These are phyloP conservation scores for Porites rus DNA, from an alignment of 92 coral and sea anemone genomes.

Conservation along the genomic window DNA sequence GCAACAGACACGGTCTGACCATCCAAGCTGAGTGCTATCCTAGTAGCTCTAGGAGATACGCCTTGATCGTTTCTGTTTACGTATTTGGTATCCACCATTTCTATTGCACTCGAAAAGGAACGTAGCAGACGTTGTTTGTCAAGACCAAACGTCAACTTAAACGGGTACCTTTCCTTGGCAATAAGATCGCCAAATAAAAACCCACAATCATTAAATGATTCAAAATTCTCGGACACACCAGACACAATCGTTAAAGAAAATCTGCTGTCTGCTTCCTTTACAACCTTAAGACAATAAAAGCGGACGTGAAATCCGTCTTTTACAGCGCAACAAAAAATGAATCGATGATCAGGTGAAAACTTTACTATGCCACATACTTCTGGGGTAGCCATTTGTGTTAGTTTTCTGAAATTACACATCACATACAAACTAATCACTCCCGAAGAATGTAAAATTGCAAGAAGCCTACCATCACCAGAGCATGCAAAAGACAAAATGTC, in stretches of 20 bases:
- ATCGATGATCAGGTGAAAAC: background rate
- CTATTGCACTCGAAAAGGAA: background rate
- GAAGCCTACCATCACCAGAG: conserved; percentile 8
- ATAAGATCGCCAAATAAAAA: background rate
- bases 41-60: background rate
- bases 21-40: background rate
- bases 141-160: background rate
- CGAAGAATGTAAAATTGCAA: conserved; percentile 19
- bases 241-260: background rate
- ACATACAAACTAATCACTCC: conserved; percentile 9
- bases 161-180: background rate
- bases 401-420: background rate
- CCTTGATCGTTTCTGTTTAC: background rate
- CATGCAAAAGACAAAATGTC: conserved; percentile 36
- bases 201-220: background rate
- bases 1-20: background rate
- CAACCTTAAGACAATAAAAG: background rate
- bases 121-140: background rate
- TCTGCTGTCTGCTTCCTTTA: too few relatives aligned
- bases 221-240: background rate
- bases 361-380: background rate
- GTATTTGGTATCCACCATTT: background rate
- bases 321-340: background rate
- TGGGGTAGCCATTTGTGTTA: background rate
- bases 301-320: background rate